Evolutionary conservation across 1,140 invertebrate species (phyloP).

Genomic region (Diabrotica virgifera): DNA sequence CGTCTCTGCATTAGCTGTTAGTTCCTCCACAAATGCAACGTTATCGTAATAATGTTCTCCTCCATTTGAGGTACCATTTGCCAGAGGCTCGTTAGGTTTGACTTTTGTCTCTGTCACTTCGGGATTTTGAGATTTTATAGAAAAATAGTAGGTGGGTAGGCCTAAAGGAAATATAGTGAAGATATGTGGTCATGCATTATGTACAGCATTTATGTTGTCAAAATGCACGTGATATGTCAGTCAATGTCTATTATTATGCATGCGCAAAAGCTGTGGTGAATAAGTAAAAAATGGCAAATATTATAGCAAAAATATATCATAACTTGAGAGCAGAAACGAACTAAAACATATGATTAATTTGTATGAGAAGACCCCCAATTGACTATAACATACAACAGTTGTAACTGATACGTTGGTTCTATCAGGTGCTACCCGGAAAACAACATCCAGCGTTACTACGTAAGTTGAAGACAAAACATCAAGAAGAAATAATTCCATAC

Average conservation of each 20-base stretch:
- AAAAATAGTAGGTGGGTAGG: slow-evolving; percentile 39
- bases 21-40: slow-evolving; percentile 23
- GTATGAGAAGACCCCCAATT: no score
- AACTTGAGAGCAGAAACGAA: no score
- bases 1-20: slow-evolving; percentile 3
- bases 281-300: background rate
- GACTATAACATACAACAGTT: no score
- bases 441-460: no score
- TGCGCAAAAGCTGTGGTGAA: background rate
- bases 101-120: slow-evolving; percentile 15
- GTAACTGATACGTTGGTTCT: no score
- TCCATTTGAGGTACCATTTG: slow-evolving; percentile 14
- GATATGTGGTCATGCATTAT: slow-evolving; percentile 27
- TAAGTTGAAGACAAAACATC: no score
- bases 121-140: slow-evolving; percentile 22
- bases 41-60: slow-evolving; percentile 25
- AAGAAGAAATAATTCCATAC: no score
- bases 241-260: background rate
- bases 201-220: slow-evolving; percentile 25
- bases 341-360: no score
- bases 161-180: slow-evolving; percentile 27
- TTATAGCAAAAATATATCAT: no score
- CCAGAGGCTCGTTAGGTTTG: background rate
- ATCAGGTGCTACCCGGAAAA: no score
- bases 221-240: background rate